These are phyloP conservation scores for Cossypha dichroa DNA, from an alignment of 2,797 vertebrate species.

Conservation along the genomic window DNA sequence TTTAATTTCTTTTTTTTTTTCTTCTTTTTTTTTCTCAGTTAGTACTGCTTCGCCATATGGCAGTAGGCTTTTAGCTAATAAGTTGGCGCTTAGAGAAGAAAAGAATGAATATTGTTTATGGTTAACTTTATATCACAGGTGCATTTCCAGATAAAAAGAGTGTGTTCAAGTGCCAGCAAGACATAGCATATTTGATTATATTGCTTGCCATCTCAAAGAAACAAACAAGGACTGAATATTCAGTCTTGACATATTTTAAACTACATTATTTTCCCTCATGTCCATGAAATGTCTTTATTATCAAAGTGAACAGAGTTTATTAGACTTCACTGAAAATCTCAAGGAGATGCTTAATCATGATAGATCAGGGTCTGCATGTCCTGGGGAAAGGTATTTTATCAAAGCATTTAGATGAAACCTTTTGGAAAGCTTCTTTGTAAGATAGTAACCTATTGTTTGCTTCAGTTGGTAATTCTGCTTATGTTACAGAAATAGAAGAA, in stretches of 20 bases:
- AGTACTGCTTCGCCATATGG: not conserved
- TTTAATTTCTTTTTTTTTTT: not conserved
- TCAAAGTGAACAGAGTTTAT: not conserved
- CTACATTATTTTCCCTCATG: not conserved
- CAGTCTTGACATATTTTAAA: constrained; percentile 21
- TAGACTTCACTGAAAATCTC: not conserved
- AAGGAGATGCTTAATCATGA: not conserved
- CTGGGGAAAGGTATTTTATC: not conserved
- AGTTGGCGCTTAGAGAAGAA: constrained; percentile 38
- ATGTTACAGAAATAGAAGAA: not conserved
- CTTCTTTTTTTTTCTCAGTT: not conserved
- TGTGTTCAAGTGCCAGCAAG: not conserved
- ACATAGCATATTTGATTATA: not conserved
- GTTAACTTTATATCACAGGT: constrained; percentile 39
- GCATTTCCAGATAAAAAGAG: not conserved
- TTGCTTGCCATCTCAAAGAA: not conserved
- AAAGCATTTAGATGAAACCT: not conserved
- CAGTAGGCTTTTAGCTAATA: constrained; percentile 43
- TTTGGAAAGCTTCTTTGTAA: not conserved
- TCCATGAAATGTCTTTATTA: not conserved
- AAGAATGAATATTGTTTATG: constrained; percentile 21
- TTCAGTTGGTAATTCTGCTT: not conserved
- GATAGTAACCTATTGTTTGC: not conserved
- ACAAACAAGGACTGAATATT: constrained; percentile 8
- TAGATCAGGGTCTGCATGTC: not conserved